Evolutionary conservation across 2,888 invertebrate genomes (phyloP), one percentile per base, ranked within the genome.

Genomic region (Ophraella communa): DNA sequence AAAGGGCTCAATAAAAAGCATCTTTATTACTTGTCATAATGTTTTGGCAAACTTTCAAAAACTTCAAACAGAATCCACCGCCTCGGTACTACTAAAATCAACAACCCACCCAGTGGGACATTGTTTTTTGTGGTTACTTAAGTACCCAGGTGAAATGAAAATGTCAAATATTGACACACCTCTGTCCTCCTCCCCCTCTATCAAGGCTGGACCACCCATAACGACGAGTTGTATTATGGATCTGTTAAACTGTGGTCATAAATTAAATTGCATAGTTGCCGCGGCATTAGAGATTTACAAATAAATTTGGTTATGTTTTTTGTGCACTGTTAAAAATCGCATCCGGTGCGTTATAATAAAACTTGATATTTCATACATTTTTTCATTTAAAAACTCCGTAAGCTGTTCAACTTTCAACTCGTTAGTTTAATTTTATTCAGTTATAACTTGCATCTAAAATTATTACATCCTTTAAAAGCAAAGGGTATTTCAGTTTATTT

Each of bases 91-190:
- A 56, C 59, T 56, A 70, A 65, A 67, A 61, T 53, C 68, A 67
- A 70, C 62, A 71, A 70, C 70, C 72, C 69, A 71, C 72, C 76
- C 74, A 73, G 73, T 71, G 73, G 74, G 68, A 72, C 74, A 76
- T 77, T 77, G 76, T 76, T 73, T 77, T 77, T 76, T 67, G 61
- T 72, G 74, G 75, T 72, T 71, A 68, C 71, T 76, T 73, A 75
- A 76, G 75, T 74, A 74, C 75, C 66, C 77, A 77, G 77, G 76
- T 77, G 76, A 75, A 77, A 77, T 77, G 73, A 76, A 76, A 76
- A 76, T 73, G 73, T 73, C 72, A 75, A 77, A 77, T 77, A 77
- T 77, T 77, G 72, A 69, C 69, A 47, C 61, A 52, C 51, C 45
- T 51, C 69, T 69, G 74, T 66, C 68, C 69, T 74, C 73, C 73